phyloP scores from a whole-genome alignment of 2,113 vertebrate species.

The Malurus elegans region DNA sequence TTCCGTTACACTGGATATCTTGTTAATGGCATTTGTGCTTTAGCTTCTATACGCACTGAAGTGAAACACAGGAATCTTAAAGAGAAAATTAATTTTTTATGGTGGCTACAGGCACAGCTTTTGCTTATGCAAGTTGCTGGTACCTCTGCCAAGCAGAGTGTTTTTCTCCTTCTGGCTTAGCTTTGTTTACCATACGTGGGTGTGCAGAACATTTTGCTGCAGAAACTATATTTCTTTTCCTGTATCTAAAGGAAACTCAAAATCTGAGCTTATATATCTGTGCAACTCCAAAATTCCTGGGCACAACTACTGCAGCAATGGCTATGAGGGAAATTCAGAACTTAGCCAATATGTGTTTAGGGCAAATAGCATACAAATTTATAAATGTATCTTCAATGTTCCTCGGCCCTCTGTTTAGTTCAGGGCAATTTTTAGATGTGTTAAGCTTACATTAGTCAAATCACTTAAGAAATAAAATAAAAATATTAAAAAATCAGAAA shows the following conservation, averaged over 20 bases:
- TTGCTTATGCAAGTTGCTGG: background rate
- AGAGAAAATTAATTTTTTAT: background rate
- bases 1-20: background rate
- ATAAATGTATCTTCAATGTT: background rate
- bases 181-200: background rate
- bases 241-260: background rate
- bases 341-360: background rate
- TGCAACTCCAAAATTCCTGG: background rate
- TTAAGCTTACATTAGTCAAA: background rate
- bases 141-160: background rate
- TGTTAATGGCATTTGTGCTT: background rate
- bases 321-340: background rate
- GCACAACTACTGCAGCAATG: background rate
- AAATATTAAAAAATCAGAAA: background rate
- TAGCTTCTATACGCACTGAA: background rate
- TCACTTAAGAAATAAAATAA: background rate
- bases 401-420: background rate
- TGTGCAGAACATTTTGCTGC: background rate
- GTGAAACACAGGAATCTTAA: background rate
- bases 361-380: background rate
- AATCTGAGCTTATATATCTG: background rate
- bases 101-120: background rate
- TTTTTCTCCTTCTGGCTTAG: slow-evolving; percentile 29
- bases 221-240: background rate
- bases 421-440: background rate